Evolutionary conservation across 2,888 invertebrate species (phyloP).

Genomic region (Eupsilia transversa): DNA sequence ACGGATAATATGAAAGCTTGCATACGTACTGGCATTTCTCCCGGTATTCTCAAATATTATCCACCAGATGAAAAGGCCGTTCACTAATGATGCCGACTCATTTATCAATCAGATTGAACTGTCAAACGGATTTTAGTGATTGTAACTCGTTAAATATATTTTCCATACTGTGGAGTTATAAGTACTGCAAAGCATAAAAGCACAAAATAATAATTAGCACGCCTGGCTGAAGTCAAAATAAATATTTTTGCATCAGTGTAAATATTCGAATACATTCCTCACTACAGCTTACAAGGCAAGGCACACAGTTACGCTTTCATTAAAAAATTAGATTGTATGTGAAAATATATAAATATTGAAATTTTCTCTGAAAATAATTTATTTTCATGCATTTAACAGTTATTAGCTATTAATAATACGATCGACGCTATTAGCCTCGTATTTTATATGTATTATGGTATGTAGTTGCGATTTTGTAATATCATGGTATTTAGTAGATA

Average conservation of each 20-base stretch:
- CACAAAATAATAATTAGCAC: conserved; percentile 16
- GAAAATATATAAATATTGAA: background rate
- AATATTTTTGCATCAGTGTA: conserved; percentile 2
- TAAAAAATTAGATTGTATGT: background rate
- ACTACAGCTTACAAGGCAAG: background rate
- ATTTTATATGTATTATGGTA: background rate
- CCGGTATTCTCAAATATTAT: background rate
- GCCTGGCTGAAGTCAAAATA: background rate
- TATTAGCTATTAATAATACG: conserved; percentile 2
- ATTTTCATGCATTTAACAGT: background rate
- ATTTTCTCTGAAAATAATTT: background rate
- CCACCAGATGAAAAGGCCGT: background rate
- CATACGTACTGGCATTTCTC: background rate
- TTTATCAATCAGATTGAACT: background rate
- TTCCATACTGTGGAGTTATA: conserved; percentile 39
- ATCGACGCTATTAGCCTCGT: background rate
- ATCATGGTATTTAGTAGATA: background rate
- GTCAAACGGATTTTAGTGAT: background rate
- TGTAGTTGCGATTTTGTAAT: background rate
- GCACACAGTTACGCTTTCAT: background rate
- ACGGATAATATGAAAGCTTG: background rate
- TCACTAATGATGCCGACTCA: background rate
- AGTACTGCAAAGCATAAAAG: background rate
- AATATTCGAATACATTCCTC: conserved; percentile 3
- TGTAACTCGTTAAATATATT: background rate